Percentiles rank a stretch among this genome's conserved stretches.
These are phyloP conservation scores for Spisula solida DNA, from an alignment of 2,888 invertebrate genomes.

Conservation along the genomic window DNA sequence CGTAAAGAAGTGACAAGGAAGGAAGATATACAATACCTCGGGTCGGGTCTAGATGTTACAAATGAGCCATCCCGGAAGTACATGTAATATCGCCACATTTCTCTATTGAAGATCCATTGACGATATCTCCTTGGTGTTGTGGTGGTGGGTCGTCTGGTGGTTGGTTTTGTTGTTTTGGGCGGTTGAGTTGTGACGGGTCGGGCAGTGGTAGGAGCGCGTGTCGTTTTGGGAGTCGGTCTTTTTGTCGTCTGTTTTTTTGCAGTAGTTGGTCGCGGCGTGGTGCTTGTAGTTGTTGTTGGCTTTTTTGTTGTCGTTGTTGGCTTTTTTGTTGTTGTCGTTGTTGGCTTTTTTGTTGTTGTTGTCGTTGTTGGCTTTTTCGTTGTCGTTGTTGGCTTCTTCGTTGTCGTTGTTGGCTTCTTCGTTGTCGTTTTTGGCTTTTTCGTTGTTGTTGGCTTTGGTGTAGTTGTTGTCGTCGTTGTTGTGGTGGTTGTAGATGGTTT, in stretches of 20 bases:
- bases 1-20: neutral
- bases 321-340: conserved; percentile 74
- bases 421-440: conserved; percentile 31
- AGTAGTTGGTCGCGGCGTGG: conserved; percentile 79
- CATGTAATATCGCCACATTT: conserved; percentile 63
- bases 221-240: conserved; percentile 36
- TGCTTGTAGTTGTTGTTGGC: conserved; percentile 80
- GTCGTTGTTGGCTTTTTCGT: conserved; percentile 79
- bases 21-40: conserved; percentile 50
- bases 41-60: conserved; percentile 67
- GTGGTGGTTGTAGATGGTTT: conserved; percentile 80
- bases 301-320: conserved; percentile 36
- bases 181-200: conserved; percentile 39
- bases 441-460: conserved; percentile 73
- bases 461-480: conserved; percentile 84
- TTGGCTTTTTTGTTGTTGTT: too few relatives aligned
- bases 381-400: conserved; percentile 33
- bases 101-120: conserved; percentile 64
- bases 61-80: conserved; percentile 59
- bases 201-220: conserved; percentile 31
- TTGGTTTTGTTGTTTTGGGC: conserved; percentile 49
- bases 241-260: conserved; percentile 22
- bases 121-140: conserved; percentile 50
- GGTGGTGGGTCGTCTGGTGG: conserved; percentile 41
- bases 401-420: conserved; percentile 37